phyloP scores from a whole-genome alignment of 2,888 invertebrate genomes.

The Tetropium fuscum region DNA sequence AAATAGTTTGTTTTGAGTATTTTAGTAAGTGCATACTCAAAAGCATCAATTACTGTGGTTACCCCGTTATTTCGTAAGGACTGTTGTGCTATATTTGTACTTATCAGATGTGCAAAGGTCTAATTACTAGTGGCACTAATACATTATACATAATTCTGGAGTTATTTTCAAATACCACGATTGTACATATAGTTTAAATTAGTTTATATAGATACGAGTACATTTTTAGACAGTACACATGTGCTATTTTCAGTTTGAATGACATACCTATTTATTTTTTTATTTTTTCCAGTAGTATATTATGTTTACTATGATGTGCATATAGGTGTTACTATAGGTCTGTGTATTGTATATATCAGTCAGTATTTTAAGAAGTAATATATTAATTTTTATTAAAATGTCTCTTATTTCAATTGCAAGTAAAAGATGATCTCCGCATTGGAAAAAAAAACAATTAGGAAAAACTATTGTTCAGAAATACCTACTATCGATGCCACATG shows the following conservation, averaged over 20 bases:
- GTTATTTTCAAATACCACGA: not conserved
- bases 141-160: not conserved
- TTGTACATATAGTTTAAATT: conserved; percentile 1
- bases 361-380: conserved; percentile 2
- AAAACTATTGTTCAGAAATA: too few species aligned
- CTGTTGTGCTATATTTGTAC: not conserved
- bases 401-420: not conserved
- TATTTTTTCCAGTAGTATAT: not conserved
- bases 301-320: not conserved
- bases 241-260: conserved; percentile 1
- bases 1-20: too few species aligned
- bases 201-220: too few species aligned
- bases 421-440: too few species aligned
- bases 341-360: conserved; percentile 11
- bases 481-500: too few species aligned
- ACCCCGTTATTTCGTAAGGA: not conserved
- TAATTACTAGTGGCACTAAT: too few species aligned
- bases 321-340: not conserved
- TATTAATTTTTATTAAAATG: not conserved
- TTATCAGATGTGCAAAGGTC: too few species aligned
- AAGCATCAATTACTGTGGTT: not conserved
- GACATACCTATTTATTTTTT: conserved; percentile 1
- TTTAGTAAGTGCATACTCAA: too few species aligned
- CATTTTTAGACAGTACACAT: not conserved
- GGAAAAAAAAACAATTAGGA: too few species aligned